phyloP scores from a whole-genome alignment of 2,797 vertebrate genomes.

The Salmo trutta region DNA sequence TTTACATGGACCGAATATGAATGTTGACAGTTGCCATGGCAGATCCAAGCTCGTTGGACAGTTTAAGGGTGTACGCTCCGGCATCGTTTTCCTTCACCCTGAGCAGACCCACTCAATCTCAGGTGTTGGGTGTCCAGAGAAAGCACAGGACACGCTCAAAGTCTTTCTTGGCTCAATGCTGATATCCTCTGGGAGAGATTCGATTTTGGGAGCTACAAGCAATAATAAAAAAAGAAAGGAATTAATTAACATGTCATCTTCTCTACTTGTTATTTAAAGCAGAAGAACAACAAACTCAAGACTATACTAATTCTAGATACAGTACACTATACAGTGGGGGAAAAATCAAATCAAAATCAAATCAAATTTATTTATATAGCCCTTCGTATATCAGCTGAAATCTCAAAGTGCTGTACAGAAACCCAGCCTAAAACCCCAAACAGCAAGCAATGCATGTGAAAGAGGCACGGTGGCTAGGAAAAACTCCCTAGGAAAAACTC shows the following conservation, averaged over 20 bases:
- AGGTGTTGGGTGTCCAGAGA: constrained; percentile 87
- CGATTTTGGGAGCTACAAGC: constrained; percentile 83
- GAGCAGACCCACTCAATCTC: constrained; percentile 84
- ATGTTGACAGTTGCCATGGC: constrained; percentile 88
- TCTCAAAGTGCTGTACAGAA: too few relatives aligned
- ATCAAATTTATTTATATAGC: too few relatives aligned
- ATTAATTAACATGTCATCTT: background rate
- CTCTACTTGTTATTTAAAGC: background rate
- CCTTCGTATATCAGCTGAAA: too few relatives aligned
- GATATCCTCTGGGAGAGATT: constrained; percentile 86
- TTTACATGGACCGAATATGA: constrained; percentile 89
- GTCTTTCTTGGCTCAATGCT: constrained; percentile 86
- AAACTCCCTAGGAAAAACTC: too few relatives aligned
- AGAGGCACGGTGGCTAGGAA: too few relatives aligned
- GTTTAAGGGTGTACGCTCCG: constrained; percentile 86
- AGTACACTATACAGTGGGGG: background rate
- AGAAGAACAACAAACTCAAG: background rate
- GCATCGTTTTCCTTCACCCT: constrained; percentile 86
- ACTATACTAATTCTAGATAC: background rate
- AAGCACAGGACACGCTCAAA: constrained; percentile 84
- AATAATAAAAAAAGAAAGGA: background rate
- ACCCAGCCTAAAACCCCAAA: too few relatives aligned
- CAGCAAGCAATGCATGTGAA: too few relatives aligned
- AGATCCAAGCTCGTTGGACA: constrained; percentile 86
- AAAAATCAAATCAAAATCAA: too few relatives aligned